These are phyloP conservation scores for Leptobrachium leishanense DNA, from an alignment of 2,113 vertebrate species.

Conservation along the genomic window DNA sequence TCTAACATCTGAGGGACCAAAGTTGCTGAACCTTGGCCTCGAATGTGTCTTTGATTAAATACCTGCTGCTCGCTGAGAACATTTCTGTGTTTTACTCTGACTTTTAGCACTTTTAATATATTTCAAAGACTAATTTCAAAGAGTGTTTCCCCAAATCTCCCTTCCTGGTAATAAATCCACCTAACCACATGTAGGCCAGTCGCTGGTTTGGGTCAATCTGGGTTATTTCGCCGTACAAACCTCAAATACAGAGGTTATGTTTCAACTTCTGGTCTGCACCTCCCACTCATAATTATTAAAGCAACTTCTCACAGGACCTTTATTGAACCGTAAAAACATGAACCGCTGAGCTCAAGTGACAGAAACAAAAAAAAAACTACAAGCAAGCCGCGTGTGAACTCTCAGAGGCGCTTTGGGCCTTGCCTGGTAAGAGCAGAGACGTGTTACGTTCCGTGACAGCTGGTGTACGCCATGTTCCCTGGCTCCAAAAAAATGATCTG, in stretches of 20 bases:
- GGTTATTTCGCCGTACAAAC: constrained; percentile 6
- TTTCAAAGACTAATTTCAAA: neutral
- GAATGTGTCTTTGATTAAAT: too few species aligned
- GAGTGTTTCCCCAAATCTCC: neutral
- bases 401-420: too few species aligned
- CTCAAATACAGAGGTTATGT: neutral
- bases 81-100: too few species aligned
- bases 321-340: neutral
- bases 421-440: neutral
- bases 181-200: constrained; percentile 7
- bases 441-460: constrained; percentile 10
- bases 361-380: neutral
- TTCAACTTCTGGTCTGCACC: neutral
- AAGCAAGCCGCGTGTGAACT: too few species aligned
- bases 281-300: constrained; percentile 18
- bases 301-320: constrained; percentile 7
- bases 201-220: constrained; percentile 11
- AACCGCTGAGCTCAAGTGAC: neutral
- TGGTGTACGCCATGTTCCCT: neutral
- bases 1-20: too few species aligned
- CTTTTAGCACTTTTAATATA: neutral
- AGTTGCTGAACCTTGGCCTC: too few species aligned
- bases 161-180: constrained; percentile 17
- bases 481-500: neutral
- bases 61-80: too few species aligned